Evolutionary conservation across 2,797 vertebrate species (phyloP), one percentile per base, ranked within the genome.

Genomic region (Salarias fasciatus): DNA sequence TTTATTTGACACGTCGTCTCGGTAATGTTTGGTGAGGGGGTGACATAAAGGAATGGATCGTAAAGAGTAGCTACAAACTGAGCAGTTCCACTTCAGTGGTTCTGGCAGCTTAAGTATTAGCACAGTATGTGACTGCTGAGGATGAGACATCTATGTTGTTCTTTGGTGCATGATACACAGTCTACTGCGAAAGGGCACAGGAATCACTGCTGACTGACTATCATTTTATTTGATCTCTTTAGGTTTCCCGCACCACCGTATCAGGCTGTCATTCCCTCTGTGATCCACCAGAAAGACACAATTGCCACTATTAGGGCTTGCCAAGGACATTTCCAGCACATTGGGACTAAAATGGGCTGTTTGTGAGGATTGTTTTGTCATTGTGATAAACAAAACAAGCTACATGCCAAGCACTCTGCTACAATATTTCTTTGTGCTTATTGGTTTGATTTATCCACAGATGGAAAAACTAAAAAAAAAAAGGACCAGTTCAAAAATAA

Each of bases 221-320:
- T 90, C 84, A 63, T 82, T 87, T 83, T 59, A 88, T 88, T 83
- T 90, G 80, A 89, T 90, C 86, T 89, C 72, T 85, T 86, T 83
- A 85, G 83, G 75, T 84, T 84, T 82, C 71, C 75, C 55, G 66
- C 69, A 75, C 62, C 70, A 68, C 63, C 52, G 41, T 83, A 86
- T 87, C 79, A 74, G 83, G 24, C 79, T 80, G 76, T 81, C 79
- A 69, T 67, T 87, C 68, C 78, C 80, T 83, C 79, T 89, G 69
- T 88, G 83, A 91, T 85, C 82, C 80, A 81, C 61, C 76, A 87
- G 75, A 85, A 85, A 86, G 68, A 82, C 79, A 85, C 82, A 83
- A 78, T 84, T 77, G 80, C 72, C 55, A 75, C 84, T 69, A 79
- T 84, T 82, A 79, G 55, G 59, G 71, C 60, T 78, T 76, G 77